A percentile compares a stretch with the other conserved stretches of the same genome.
These are phyloP conservation scores for Notodonta ziczac DNA, from an alignment of 2,888 invertebrate species.

Conservation along the genomic window DNA sequence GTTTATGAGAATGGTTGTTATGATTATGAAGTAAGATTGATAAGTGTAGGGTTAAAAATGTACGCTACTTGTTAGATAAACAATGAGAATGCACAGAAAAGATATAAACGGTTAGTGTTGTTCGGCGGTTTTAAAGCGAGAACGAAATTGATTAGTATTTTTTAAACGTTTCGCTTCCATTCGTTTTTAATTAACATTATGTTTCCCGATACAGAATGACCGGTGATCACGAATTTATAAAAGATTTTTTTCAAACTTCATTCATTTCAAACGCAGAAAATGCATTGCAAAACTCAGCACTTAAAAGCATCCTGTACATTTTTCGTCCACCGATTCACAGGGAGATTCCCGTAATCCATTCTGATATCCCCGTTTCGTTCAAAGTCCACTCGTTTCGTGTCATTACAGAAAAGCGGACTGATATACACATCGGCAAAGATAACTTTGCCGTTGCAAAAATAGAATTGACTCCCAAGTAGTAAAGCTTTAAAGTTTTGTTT, in stretches of 20 bases:
- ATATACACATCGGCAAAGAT: slow-evolving; percentile 60
- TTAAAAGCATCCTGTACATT: slow-evolving; percentile 44
- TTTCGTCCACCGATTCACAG: slow-evolving; percentile 51
- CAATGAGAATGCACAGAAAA: too few species aligned
- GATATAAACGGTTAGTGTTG: too few species aligned
- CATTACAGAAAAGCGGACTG: slow-evolving; percentile 73
- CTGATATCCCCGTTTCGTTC: slow-evolving; percentile 70
- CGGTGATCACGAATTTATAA: too few species aligned
- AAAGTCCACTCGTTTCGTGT: slow-evolving; percentile 76
- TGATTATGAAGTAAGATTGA: background rate
- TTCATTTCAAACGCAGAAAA: background rate
- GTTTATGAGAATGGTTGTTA: slow-evolving; percentile 35
- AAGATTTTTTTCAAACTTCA: background rate
- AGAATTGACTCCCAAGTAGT: slow-evolving; percentile 22
- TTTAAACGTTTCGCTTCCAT: too few species aligned
- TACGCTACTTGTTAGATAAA: too few species aligned
- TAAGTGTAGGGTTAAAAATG: too few species aligned
- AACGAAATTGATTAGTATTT: too few species aligned
- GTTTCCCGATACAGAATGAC: too few species aligned
- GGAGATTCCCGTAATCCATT: slow-evolving; percentile 67
- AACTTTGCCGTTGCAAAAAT: slow-evolving; percentile 24
- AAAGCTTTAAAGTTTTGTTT: slow-evolving; percentile 49
- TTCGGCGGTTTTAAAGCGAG: too few species aligned
- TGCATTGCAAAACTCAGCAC: slow-evolving; percentile 20
- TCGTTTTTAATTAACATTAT: too few species aligned